Evolutionary conservation across 2,113 vertebrate genomes (phyloP), one percentile per base, ranked within the genome.

Genomic region (Pseudorectes ferrugineus): DNA sequence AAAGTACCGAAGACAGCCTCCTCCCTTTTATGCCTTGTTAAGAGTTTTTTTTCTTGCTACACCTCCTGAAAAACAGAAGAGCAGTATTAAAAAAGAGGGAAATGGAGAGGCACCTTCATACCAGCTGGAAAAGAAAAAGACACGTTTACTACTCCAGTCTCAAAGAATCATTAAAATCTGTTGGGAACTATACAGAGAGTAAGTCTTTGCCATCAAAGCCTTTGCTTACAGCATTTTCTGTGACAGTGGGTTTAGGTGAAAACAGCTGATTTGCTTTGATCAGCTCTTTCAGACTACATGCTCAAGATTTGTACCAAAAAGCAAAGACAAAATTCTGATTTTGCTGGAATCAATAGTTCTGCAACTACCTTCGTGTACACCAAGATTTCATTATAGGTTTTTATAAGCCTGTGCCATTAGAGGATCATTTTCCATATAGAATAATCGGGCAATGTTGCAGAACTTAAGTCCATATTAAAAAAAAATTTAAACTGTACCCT

Each of bases 311-410:
- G 26, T 80, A 83, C 25, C 14, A 65, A 65, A 96, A 86, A 40
- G n/a, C 36, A 57, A 89, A 91, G 68, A 81, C 8, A 77, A 87
- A 94, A 89, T 45, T 63, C 35, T 85, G 29, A 40, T 62, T 63
- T 80, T 33, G 2, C n/a, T 80, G 38, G 13, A 80, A 70, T 77
- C 54, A 49, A 31, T 48, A 89, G 42, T 49, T 80, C 73, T 61
- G 36, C 38, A n/a, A 36, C 33, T 68, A 67, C 36, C 28, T 73
- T 51, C 0, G 0, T 8, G 0, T 54, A 73, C 1, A 1, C 65
- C 22, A 81, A 48, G 38, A 68, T 73, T 80, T 87, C 22, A 40
- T 77, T 46, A 58, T 5, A 38, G 17, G 1, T 70, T 91, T 89
- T 45, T 58, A 42, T 66, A 73, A 40, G 22, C 8, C 15, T 80